Conservation (phyloP, 1,140 invertebrate genomes). For the Lordiphosa clarofinis region DNA sequence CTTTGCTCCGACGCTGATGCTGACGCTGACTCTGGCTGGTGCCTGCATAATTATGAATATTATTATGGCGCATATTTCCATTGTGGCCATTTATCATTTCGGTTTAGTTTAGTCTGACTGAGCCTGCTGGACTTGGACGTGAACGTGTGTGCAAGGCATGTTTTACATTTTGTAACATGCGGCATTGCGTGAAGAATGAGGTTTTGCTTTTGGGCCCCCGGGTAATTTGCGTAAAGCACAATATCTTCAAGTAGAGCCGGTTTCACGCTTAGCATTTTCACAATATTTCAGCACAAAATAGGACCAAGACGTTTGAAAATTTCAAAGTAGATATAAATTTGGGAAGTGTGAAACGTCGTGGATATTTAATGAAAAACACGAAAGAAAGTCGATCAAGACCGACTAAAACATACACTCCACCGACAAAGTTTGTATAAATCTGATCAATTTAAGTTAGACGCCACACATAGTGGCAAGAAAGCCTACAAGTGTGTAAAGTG, state of each 20-base stretch:
- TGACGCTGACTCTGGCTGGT: background rate
- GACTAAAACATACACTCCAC: too few relatives aligned
- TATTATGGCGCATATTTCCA: conserved; percentile 42
- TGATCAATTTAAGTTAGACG: too few relatives aligned
- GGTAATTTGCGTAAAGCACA: conserved; percentile 37
- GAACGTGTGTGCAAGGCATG: conserved; percentile 35
- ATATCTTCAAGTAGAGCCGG: conserved; percentile 25
- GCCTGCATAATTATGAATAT: conserved; percentile 16
- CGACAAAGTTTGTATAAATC: too few relatives aligned
- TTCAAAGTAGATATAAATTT: too few relatives aligned
- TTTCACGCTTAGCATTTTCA: conserved; percentile 25
- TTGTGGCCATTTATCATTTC: conserved; percentile 51
- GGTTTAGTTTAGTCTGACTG: background rate
- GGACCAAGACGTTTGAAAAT: too few relatives aligned
- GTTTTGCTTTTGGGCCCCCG: conserved; percentile 19
- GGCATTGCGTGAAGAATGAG: conserved; percentile 30
- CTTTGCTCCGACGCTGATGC: background rate
- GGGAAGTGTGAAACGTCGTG: too few relatives aligned
- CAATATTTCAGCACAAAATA: too few relatives aligned
- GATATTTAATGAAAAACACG: too few relatives aligned
- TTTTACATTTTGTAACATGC: conserved; percentile 47
- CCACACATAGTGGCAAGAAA: too few relatives aligned
- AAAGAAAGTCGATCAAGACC: too few relatives aligned
- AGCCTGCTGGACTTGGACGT: conserved; percentile 11
- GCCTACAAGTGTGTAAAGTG: too few relatives aligned